These are phyloP conservation scores for Homalodisca vitripennis DNA, from an alignment of 1,140 invertebrate genomes.

Conservation along the genomic window DNA sequence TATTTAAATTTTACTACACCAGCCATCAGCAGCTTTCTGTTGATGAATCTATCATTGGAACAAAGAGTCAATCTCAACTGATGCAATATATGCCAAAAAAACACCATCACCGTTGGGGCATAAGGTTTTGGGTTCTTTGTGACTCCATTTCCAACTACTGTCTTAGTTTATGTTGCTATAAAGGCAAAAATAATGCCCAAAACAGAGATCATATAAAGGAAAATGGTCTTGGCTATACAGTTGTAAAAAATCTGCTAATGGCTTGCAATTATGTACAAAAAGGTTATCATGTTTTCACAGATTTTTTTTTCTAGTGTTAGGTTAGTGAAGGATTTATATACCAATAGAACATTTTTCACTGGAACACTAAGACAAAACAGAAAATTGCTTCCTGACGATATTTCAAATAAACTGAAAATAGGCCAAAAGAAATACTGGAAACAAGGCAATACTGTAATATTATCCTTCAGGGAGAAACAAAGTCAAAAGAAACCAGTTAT, in stretches of 20 bases:
- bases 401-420: not conserved
- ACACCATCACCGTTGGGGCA: slow-evolving; percentile 3
- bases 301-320: not conserved
- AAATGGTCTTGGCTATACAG: no score
- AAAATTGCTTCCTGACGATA: not conserved
- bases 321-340: not conserved
- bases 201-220: slow-evolving; percentile 2
- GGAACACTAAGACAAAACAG: not conserved
- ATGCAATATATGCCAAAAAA: no score
- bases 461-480: not conserved
- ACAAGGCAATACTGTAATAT: not conserved
- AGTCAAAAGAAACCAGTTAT: slow-evolving; percentile 8
- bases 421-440: not conserved
- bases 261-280: not conserved
- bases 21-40: slow-evolving; percentile 40
- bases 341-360: not conserved
- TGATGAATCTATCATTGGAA: slow-evolving; percentile 40
- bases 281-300: no score
- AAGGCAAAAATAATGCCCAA: not conserved
- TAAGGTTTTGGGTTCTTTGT: not conserved
- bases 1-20: slow-evolving; percentile 40
- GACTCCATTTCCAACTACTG: no score
- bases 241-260: not conserved
- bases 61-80: not conserved
- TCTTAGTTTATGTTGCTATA: not conserved